These are phyloP conservation scores for Etheostoma cragini DNA, from an alignment of 2,113 vertebrate genomes.

Conservation along the genomic window DNA sequence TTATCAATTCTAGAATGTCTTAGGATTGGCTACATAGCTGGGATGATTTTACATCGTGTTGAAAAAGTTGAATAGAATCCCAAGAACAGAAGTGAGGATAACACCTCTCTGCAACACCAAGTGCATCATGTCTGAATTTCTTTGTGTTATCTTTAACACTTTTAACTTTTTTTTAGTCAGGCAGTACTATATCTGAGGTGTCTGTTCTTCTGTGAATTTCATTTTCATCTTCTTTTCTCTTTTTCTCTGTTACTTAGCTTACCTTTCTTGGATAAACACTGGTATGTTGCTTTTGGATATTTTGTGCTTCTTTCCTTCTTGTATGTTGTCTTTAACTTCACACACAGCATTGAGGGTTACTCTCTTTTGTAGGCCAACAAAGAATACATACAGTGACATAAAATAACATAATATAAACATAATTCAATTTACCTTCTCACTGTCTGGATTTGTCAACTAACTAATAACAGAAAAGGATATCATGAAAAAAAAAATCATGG, in stretches of 20 bases:
- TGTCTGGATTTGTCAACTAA: background rate
- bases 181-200: background rate
- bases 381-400: background rate
- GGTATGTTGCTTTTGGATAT: constrained; percentile 74
- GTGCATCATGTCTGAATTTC: background rate
- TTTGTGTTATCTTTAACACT: background rate
- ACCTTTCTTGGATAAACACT: constrained; percentile 75
- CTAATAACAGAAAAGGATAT: background rate
- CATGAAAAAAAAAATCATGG: background rate
- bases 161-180: background rate
- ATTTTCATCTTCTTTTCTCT: constrained; percentile 48
- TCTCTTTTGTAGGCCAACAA: background rate
- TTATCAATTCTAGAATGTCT: background rate
- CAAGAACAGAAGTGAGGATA: background rate
- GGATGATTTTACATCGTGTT: background rate
- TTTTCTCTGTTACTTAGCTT: constrained; percentile 64
- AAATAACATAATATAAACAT: no score
- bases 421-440: background rate
- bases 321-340: background rate
- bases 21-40: background rate
- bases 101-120: background rate
- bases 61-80: background rate
- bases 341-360: background rate
- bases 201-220: constrained; percentile 14
- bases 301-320: background rate